Base-by-base conservation (phyloP, 2,797 vertebrate species). In the Buceros bicornis region DNA sequence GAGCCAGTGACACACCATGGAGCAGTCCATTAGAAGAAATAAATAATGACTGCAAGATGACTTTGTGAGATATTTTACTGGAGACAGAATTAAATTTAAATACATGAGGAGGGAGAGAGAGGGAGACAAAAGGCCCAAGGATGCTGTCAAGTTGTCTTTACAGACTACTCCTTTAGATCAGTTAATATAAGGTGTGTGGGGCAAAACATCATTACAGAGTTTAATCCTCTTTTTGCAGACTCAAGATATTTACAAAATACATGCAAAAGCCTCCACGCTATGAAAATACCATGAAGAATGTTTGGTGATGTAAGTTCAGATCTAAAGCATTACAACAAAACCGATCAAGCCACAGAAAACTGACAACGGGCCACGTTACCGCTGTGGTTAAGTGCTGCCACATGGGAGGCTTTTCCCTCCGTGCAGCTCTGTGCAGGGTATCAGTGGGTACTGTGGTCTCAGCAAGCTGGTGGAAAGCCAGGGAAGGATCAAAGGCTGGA, bases 31-130 rank as follows among this genome's bases (percentile, higher is more conserved):
- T 58, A 76, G n/a, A 84, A 40, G 16, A 90, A 92, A 88, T 37
- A 77, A 64, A 76, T 37, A 82, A 80, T 10, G 65, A 76, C 62
- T 74, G 62, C 45, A 79, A 87, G 58, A 94, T 79, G 65, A 87
- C 66, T 65, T 95, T 54, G 33, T 56, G 43, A 90, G 65, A 64
- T 45, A 56, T 15, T 81, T 57, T 91, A 28, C 61, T 86, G 48
- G 7, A 24, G 53, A 85, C 10, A 66, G 20, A 86, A 89, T 69
- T 72, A 76, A 87, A 92, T 77, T 90, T 51, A 69, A 95, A 82
- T 47, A 87, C 7, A 29, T 15, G 5, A 45, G 26, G 40, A 33
- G 8, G 11, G 15, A 77, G 40, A 60, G 19, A 84, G 25, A 48
- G 20, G 2, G 77, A 11, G 64, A 82, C 15, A 66, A 60, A 87